Evolutionary conservation across 2,797 vertebrate genomes (phyloP).

Genomic region (Trachurus trachurus): DNA sequence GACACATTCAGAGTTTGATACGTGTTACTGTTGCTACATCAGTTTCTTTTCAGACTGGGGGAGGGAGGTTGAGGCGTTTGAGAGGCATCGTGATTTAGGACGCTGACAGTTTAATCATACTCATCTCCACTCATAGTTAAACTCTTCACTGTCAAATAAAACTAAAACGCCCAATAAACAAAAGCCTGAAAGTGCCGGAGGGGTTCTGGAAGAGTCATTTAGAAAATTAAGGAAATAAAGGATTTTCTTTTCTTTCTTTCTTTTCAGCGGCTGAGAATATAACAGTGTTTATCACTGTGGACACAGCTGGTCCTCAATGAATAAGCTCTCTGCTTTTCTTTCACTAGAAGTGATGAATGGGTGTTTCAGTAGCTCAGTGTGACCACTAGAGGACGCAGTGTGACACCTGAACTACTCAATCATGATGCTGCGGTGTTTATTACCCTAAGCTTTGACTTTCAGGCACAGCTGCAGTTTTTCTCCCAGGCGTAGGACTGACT

Average conservation of each 20-base stretch:
- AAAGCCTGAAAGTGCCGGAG: background rate
- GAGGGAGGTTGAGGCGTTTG: too few species aligned
- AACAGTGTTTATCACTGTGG: background rate
- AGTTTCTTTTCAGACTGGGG: too few species aligned
- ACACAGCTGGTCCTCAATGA: background rate
- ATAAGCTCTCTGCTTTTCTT: background rate
- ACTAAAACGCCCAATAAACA: background rate
- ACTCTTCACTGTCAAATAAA: background rate
- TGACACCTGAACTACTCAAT: background rate
- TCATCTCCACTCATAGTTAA: background rate
- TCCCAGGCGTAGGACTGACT: background rate
- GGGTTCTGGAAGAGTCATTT: background rate
- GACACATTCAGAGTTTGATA: too few species aligned
- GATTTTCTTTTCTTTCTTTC: too few species aligned
- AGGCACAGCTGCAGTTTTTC: background rate
- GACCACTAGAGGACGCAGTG: slow-evolving; percentile 12
- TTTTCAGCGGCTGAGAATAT: background rate
- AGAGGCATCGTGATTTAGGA: too few species aligned
- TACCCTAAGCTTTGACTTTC: background rate
- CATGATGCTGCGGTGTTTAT: background rate
- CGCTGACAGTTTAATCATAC: too few species aligned
- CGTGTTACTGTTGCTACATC: too few species aligned
- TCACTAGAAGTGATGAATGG: background rate
- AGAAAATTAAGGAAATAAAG: too few species aligned
- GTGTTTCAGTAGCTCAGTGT: background rate